These are phyloP conservation scores for Meiosimyza decipiens DNA, from an alignment of 2,888 invertebrate species.

Conservation along the genomic window DNA sequence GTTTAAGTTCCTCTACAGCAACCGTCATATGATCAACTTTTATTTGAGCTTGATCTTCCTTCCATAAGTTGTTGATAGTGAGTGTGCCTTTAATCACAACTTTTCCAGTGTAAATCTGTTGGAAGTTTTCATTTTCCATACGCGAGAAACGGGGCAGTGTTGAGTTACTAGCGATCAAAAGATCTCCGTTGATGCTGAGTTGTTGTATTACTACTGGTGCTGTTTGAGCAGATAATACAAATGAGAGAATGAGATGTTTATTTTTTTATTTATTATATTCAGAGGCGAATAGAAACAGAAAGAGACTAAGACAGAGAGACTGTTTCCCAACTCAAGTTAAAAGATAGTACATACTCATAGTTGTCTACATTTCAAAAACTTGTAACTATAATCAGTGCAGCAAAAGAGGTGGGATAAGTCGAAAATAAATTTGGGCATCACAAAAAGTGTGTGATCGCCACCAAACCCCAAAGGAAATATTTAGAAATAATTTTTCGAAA, in stretches of 20 bases:
- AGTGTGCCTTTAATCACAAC: conserved; percentile 57
- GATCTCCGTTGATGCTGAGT: conserved; percentile 52
- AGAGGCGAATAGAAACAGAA: no score
- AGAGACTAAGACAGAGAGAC: no score
- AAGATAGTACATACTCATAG: no score
- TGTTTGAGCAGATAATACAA: conserved; percentile 37
- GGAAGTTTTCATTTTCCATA: conserved; percentile 43
- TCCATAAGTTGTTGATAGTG: conserved; percentile 50
- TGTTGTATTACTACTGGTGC: conserved; percentile 59
- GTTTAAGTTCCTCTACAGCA: conserved; percentile 45
- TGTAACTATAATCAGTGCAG: no score
- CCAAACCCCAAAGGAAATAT: no score
- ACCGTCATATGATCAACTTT: conserved; percentile 41
- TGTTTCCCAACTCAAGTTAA: no score
- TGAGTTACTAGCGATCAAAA: conserved; percentile 48
- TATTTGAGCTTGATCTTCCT: conserved; percentile 46
- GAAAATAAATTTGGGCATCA: no score
- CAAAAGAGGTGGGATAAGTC: no score
- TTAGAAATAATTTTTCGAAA: no score
- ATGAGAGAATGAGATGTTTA: neutral
- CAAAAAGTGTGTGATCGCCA: no score
- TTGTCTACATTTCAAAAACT: neutral
- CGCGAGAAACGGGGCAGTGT: conserved; percentile 34
- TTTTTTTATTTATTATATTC: no score
- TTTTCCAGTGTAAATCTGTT: conserved; percentile 58